Base-by-base conservation (phyloP, 2,797 vertebrate species). In the Australoheros facetus region DNA sequence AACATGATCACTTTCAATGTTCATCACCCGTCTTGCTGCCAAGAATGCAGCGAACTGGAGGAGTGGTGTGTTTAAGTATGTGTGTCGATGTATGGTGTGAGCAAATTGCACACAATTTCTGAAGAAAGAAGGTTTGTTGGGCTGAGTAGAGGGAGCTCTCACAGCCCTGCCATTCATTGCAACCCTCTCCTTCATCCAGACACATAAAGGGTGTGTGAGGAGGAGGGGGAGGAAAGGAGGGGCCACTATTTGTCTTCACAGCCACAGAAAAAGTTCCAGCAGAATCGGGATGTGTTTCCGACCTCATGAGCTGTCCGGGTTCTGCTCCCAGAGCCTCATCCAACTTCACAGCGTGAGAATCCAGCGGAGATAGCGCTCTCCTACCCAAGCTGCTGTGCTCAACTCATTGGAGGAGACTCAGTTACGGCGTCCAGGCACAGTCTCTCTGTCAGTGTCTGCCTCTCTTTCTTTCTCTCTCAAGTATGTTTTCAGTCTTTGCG, bases 261-360 rank as follows among this genome's bases (percentile, higher is more conserved):
- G 94, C 93, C 85, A 86, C 90, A 93, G 92, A 93, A 93, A 94
- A 94, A 89, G 88, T 93, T 94, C 89, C 90, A 92, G 93, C 90
- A 94, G 92, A 94, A 93, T 93, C 83, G 84, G 77, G 93, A 94
- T 92, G 94, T 94, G 94, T 93, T 91, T 95, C 91, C 90, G 94
- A 95, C 94, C 94, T 95, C 92, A 91, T 92, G 90, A 93, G 92
- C 93, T 89, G 83, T 92, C 94, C 83, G 79, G 89, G 92, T 88
- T 93, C 80, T 92, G 93, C 93, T 95, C 93, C 92, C 91, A 93
- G 92, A 92, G 86, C 87, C 54, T 73, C 85, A 79, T 95, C 93
- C 94, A 95, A 95, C 90, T 92, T 30, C 51, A 3, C 93, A 94
- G 95, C 94, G 94, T 96, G 95, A 96, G 95, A 96, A 96, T 94